phyloP scores from a whole-genome alignment of 2,888 invertebrate genomes.

The Microdon myrmicae region DNA sequence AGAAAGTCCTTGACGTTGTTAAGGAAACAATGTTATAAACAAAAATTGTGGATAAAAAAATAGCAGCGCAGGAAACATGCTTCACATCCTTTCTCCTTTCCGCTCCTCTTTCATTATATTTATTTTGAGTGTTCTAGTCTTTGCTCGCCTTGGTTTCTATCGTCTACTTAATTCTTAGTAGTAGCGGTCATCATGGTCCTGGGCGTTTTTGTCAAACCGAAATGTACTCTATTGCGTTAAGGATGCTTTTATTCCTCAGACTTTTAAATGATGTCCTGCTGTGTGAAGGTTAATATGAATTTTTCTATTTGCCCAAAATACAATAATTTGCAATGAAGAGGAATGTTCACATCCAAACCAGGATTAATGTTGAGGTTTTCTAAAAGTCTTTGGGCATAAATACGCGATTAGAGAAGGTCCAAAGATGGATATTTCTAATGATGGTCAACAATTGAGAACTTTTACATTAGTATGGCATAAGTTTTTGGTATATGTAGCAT shows the following conservation, averaged over 20 bases:
- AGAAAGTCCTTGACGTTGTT: conserved; percentile 30
- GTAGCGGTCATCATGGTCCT: conserved; percentile 32
- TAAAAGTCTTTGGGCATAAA: too few species aligned
- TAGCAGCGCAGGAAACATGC: conserved; percentile 27
- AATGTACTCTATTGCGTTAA: conserved; percentile 35
- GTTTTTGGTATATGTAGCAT: too few species aligned
- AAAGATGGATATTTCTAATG: too few species aligned
- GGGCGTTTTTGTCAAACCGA: conserved; percentile 3
- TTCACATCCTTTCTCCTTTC: conserved; percentile 42
- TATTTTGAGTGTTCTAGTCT: background rate
- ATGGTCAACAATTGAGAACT: too few species aligned
- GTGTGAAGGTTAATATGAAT: conserved; percentile 33
- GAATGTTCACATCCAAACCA: too few species aligned
- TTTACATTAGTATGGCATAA: too few species aligned
- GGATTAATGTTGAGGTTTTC: background rate
- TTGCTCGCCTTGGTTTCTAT: too few species aligned
- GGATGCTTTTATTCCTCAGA: conserved; percentile 30
- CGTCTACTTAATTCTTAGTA: conserved; percentile 19
- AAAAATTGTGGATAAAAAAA: conserved; percentile 23
- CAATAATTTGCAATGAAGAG: too few species aligned
- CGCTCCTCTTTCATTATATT: background rate
- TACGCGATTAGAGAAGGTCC: too few species aligned
- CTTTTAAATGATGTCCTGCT: conserved; percentile 43
- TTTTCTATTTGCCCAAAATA: conserved; percentile 15
- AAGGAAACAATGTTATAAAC: conserved; percentile 13